Evolutionary conservation across 2,113 vertebrate genomes (phyloP).

Genomic region (Carassius gibelio): DNA sequence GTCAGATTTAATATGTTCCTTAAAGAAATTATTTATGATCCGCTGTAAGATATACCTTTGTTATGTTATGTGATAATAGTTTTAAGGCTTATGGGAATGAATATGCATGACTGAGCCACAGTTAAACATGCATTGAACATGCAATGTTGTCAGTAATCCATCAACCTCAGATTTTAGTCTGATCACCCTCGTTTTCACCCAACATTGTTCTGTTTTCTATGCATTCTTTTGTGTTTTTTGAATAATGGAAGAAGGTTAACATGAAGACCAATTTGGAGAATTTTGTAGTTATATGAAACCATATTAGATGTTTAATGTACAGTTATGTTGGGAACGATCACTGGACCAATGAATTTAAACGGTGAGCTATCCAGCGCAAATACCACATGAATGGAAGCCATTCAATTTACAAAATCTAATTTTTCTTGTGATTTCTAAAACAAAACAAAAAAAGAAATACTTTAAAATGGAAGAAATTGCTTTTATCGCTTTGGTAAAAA

Average conservation of each 20-base stretch:
- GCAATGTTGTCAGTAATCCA: neutral
- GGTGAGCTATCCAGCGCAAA: neutral
- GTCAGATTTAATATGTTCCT: neutral
- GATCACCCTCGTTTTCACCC: neutral
- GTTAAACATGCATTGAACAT: neutral
- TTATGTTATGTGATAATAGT: neutral
- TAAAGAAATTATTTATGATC: neutral
- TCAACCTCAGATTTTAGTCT: neutral
- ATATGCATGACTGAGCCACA: neutral
- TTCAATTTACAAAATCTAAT: neutral
- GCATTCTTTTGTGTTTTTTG: neutral
- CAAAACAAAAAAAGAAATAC: too few relatives aligned
- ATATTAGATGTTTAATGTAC: neutral
- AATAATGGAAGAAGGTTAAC: neutral
- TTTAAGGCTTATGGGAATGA: neutral
- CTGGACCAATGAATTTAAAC: neutral
- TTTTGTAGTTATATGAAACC: neutral
- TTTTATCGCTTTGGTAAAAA: neutral
- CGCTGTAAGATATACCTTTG: neutral
- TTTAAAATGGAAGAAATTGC: too few relatives aligned
- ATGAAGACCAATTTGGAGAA: neutral
- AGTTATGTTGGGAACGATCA: neutral
- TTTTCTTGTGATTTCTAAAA: neutral
- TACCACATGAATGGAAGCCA: neutral
- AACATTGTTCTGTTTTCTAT: too few relatives aligned